Percentiles rank a stretch among this genome's conserved stretches.
phyloP scores from a whole-genome alignment of 2,797 vertebrate genomes.

The Nannoperca australis region DNA sequence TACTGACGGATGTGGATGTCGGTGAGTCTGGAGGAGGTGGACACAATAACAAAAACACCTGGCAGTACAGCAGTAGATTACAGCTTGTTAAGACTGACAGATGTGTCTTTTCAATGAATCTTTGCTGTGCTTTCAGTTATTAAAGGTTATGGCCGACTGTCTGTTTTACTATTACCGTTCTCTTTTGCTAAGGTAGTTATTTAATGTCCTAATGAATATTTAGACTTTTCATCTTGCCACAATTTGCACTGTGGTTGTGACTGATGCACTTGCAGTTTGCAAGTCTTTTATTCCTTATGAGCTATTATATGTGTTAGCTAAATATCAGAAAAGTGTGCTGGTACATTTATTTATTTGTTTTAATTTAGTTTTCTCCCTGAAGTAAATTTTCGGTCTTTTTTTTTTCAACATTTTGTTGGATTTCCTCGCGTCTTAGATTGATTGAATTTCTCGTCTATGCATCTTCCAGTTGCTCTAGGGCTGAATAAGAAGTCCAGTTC shows the following conservation, averaged over 20 bases:
- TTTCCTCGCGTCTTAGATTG: too few relatives aligned
- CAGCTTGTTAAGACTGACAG: background rate
- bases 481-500: slow-evolving; percentile 93
- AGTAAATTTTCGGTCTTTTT: background rate
- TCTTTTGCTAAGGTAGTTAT: background rate
- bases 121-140: background rate
- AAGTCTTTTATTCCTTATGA: background rate
- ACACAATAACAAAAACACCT: background rate
- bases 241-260: background rate
- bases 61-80: background rate
- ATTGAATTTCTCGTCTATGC: background rate
- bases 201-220: background rate
- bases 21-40: slow-evolving; percentile 84
- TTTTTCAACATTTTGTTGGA: background rate
- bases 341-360: background rate
- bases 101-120: background rate
- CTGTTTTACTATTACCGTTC: background rate
- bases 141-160: background rate
- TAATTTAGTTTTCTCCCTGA: background rate
- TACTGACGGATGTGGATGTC: slow-evolving; percentile 95
- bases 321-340: background rate
- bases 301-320: background rate
- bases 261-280: background rate
- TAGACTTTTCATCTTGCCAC: background rate
- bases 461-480: slow-evolving; percentile 91